Conservation (phyloP, 2,113 vertebrate species). For the Martes martes region DNA sequence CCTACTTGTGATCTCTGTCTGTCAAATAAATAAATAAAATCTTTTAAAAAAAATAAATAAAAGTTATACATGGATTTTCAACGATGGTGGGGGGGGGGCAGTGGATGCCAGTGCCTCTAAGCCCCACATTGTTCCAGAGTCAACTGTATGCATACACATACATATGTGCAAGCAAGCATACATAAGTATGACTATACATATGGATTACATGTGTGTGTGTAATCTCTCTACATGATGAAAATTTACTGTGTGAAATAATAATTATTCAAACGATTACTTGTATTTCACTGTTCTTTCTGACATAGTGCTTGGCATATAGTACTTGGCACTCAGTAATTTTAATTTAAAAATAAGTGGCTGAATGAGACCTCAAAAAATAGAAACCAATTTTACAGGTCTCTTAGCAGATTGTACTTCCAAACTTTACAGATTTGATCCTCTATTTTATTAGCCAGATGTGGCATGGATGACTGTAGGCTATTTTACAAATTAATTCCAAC, state of each 20-base stretch:
- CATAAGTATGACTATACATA: neutral
- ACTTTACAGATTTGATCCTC: neutral
- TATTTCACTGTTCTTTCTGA: neutral
- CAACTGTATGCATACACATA: neutral
- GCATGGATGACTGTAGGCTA: neutral
- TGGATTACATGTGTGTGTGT: neutral
- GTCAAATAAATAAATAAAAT: too few species aligned
- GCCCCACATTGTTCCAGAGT: neutral
- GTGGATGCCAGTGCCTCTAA: neutral
- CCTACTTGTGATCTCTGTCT: too few species aligned
- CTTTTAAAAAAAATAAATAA: neutral
- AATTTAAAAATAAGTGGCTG: neutral
- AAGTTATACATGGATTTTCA: neutral
- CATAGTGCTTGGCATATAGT: neutral
- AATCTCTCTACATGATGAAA: neutral
- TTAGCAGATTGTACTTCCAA: neutral
- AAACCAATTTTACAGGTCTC: neutral
- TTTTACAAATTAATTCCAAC: constrained; percentile 33
- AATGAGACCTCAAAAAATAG: neutral
- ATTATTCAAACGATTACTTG: neutral
- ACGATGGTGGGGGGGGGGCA: neutral
- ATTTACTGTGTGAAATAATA: neutral
- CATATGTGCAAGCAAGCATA: neutral
- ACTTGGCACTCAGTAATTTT: neutral
- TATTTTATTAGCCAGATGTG: neutral